Evolutionary conservation across 1,140 invertebrate genomes (phyloP), one percentile per base, ranked within the genome.

Genomic region (Calliopsis andreniformis): DNA sequence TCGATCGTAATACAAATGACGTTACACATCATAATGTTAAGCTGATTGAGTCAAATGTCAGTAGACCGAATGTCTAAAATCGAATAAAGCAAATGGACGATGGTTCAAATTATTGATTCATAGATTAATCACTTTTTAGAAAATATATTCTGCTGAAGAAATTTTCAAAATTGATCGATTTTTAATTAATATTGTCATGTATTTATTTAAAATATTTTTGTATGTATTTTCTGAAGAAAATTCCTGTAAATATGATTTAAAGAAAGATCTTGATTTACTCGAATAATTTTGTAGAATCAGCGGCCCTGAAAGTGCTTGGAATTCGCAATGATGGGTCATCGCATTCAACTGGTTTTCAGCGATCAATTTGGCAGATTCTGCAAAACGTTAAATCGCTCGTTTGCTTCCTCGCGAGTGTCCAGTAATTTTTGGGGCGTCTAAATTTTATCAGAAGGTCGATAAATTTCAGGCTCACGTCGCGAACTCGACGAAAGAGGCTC

Each of bases 371-470:
- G 16, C 56, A 47, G 12, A 39, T 62, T 14, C 10, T 6, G 12
- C 4, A 0, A 8, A 20, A n/a, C n/a, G 66, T 56, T 12, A 58
- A n/a, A 20, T 53, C 18, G 20, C 35, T 25, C 16, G 51, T 28
- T 53, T 49, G 64, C 53, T 18, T 39, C 23, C 8, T 23, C 8
- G n/a, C 8, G 16, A 5, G 2, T 47, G 35, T 71, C 23, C 56
- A 51, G 32, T 12, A 51, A 63, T 53, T 72, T 51, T 63, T 62
- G 3, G 47, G 2, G 18, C 12, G 32, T 42, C 47, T 72, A 63
- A 49, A 72, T 72, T 72, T 63, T 49, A 53, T 53, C 23, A 6
- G 32, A 63, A 53, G 56, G 56, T 35, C 51, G 20, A 59, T 47
- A 61, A 61, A 39, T 61, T 39, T 71, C 43, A 18, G n/a, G 7